Evolutionary conservation across 2,888 invertebrate genomes (phyloP), one percentile per base, ranked within the genome.

Genomic region (Druceiella hillmani): DNA sequence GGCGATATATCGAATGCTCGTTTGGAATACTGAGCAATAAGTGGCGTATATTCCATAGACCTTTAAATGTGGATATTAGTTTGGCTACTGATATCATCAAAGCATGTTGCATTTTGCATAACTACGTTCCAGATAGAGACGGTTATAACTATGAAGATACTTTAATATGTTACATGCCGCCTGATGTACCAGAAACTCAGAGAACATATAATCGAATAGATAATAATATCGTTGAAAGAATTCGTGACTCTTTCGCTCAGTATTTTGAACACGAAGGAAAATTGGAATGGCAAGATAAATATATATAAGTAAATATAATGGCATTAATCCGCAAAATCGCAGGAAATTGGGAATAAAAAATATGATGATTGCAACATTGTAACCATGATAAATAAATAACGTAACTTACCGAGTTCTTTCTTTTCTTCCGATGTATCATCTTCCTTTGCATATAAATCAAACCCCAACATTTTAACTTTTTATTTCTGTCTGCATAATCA

Each of bases 31-130:
- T 54, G 22, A 43, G 34, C 26, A 57, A 55, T 45, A 59, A 56
- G 47, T 58, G 55, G 56, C 44, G 53, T 41, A 56, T 57, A 40
- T 53, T 56, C 36, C 55, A 56, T 44, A 40, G 53, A 34, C 50
- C 55, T 35, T 38, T 55, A 27, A 47, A 55, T 36, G 49, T 53
- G 22, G 39, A 52, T 25, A 40, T 40, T 25, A 45, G 47, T 28
- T 52, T 52, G 45, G 49, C 49, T 37, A 47, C 44, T 26, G 42
- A 44, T 35, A 52, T 54, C 43, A 46, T 54, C 27, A 54, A 55
- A 45, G 49, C 52, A 30, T 50, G 52, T 43, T 43, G 47, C 36
- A 40, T 48, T 26, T 38, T 50, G 24, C 49, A 50, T 40, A 50
- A 50, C 38, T 40, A 38, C 33, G 47, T 47, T 17, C n/a, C n/a